Percentiles rank a stretch among this genome's conserved stretches.
Evolutionary conservation across 2,888 invertebrate species (phyloP).

Genomic region (Notocelia uddmanniana): DNA sequence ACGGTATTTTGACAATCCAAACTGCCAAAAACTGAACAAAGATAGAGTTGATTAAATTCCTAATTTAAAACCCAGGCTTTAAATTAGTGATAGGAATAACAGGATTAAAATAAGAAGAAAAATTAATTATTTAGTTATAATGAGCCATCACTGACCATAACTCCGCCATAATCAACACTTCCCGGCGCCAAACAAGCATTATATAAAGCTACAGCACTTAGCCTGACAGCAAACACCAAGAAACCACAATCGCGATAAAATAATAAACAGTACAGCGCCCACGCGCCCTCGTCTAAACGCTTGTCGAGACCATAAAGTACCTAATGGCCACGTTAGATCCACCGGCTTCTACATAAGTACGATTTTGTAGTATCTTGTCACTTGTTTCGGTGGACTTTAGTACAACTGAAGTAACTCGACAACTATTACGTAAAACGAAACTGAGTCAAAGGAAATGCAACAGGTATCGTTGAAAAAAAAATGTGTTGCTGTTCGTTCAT

Average conservation of each 20-base stretch:
- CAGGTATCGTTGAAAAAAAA: too few relatives aligned
- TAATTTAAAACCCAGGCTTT: background rate
- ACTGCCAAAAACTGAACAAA: background rate
- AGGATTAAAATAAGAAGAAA: too few relatives aligned
- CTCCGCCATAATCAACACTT: conserved; percentile 26
- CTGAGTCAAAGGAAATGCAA: too few relatives aligned
- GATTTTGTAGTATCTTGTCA: conserved; percentile 14
- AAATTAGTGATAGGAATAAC: too few relatives aligned
- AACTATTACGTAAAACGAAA: background rate
- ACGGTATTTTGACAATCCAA: background rate
- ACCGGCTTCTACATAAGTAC: conserved; percentile 27
- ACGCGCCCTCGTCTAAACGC: conserved; percentile 55
- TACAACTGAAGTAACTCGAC: background rate
- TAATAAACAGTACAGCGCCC: conserved; percentile 52
- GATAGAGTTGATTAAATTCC: background rate
- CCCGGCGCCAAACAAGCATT: conserved; percentile 22
- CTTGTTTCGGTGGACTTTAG: conserved; percentile 5
- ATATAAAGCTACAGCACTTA: conserved; percentile 37
- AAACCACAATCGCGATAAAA: conserved; percentile 56
- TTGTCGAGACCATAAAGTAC: conserved; percentile 58
- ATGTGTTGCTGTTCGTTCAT: too few relatives aligned
- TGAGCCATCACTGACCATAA: background rate
- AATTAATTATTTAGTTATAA: background rate
- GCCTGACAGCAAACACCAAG: conserved; percentile 49
- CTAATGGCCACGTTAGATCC: conserved; percentile 57